Evolutionary conservation across 2,888 invertebrate species (phyloP).

Genomic region (Seira musarum): DNA sequence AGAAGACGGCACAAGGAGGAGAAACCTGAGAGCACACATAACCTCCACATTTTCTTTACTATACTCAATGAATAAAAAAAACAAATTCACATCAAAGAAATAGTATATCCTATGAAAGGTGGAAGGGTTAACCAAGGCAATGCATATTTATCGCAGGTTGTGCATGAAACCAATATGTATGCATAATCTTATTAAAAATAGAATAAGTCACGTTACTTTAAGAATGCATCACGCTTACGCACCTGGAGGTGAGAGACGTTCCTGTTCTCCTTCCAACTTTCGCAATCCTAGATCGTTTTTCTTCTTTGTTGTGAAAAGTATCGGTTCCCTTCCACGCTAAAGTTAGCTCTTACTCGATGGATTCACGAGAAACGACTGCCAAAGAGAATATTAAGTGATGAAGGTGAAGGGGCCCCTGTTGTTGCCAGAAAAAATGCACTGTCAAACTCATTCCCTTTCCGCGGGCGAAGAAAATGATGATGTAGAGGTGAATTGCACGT

Average conservation of each 20-base stretch:
- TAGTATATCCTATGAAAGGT: background rate
- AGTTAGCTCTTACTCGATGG: too few species aligned
- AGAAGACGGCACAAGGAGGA: background rate
- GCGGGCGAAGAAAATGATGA: too few species aligned
- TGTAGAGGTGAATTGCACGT: too few species aligned
- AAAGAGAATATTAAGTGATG: too few species aligned
- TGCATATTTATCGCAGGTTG: slow-evolving; percentile 13
- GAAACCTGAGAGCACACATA: background rate
- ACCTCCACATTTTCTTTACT: background rate
- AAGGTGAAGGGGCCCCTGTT: too few species aligned
- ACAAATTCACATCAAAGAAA: background rate
- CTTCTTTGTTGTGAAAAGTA: too few species aligned
- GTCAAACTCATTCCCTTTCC: too few species aligned
- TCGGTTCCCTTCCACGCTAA: too few species aligned
- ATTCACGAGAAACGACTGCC: too few species aligned
- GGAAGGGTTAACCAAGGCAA: background rate
- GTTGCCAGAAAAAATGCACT: too few species aligned
- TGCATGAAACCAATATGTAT: background rate
- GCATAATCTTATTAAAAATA: slow-evolving; percentile 32
- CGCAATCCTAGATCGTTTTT: too few species aligned
- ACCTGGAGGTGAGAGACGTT: background rate
- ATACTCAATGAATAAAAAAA: background rate
- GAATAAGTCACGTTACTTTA: slow-evolving; percentile 16
- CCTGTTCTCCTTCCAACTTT: background rate
- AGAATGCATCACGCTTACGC: background rate